Percentiles rank a stretch among this genome's conserved stretches.
Evolutionary conservation across 2,113 vertebrate species (phyloP).

Genomic region (Anhinga anhinga): DNA sequence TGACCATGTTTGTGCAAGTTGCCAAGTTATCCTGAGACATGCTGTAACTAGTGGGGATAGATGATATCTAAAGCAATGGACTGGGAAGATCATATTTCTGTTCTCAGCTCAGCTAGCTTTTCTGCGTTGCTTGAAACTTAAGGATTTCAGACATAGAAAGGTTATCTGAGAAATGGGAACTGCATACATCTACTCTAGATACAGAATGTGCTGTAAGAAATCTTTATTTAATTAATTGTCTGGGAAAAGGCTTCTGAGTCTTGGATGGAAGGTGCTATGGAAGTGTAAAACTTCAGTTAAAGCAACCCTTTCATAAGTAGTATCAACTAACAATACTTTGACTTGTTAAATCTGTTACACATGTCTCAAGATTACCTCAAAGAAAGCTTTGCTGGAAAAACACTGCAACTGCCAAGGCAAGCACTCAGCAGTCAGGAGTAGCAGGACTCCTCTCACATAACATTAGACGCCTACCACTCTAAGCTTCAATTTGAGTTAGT

Average conservation of each 20-base stretch:
- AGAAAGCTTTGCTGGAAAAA: conserved; percentile 51
- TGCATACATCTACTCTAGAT: not conserved
- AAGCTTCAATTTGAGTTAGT: conserved; percentile 29
- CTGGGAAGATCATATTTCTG: not conserved
- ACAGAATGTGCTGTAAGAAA: not conserved
- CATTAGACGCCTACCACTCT: conserved; percentile 19
- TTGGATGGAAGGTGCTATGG: not conserved
- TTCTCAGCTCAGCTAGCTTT: not conserved
- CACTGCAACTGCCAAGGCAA: conserved; percentile 45
- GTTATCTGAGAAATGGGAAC: conserved; percentile 16
- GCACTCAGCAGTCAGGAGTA: conserved; percentile 18
- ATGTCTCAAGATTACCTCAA: conserved; percentile 39
- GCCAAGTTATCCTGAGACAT: conserved; percentile 38
- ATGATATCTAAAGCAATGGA: conserved; percentile 24
- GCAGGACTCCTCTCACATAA: conserved; percentile 27
- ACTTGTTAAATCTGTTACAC: conserved; percentile 50
- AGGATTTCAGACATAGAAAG: not conserved
- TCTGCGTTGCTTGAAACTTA: not conserved
- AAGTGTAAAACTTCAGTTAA: not conserved
- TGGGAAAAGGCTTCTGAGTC: not conserved
- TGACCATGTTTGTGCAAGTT: conserved; percentile 32
- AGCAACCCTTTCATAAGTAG: conserved; percentile 11
- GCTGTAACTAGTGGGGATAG: conserved; percentile 33
- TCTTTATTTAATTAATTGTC: conserved; percentile 19
- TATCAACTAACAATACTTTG: conserved; percentile 35